A percentile compares a stretch with the other conserved stretches of the same genome.
phyloP scores from a whole-genome alignment of 2,797 vertebrate genomes.

The Mastacembelus armatus region DNA sequence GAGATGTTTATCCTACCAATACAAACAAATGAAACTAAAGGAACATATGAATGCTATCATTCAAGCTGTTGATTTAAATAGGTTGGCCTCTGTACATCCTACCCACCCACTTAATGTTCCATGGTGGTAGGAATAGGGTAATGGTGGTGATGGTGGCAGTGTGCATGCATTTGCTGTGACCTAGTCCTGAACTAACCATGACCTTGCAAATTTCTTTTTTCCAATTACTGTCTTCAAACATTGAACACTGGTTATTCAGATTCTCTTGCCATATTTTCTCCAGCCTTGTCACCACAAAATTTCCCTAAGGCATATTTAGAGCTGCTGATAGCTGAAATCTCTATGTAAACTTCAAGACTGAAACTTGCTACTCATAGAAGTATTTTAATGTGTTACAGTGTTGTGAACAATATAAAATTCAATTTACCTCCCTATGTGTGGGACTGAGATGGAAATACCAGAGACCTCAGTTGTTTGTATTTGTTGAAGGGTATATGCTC shows the following conservation, averaged over 20 bases:
- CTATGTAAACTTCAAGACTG: not conserved
- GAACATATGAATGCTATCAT: not conserved
- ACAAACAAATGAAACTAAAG: slow-evolving; percentile 7
- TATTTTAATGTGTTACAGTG: not conserved
- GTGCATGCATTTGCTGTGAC: slow-evolving; percentile 1
- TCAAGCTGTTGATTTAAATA: slow-evolving; percentile 4
- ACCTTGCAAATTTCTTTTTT: slow-evolving; percentile 20
- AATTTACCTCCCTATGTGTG: not conserved
- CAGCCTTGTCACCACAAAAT: not conserved
- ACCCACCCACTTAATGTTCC: not conserved
- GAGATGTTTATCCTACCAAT: not conserved
- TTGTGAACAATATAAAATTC: not conserved
- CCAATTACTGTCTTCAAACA: not conserved
- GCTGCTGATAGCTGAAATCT: not conserved
- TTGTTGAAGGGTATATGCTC: no score
- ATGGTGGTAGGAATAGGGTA: not conserved
- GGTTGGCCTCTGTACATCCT: not conserved
- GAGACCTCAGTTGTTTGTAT: no score
- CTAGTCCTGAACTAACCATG: not conserved
- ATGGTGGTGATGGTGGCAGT: not conserved
- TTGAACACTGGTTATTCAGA: not conserved
- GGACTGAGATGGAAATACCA: not conserved
- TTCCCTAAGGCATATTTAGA: not conserved
- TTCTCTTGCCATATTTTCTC: not conserved
- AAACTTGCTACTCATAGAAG: not conserved